Conservation (phyloP, 2,113 vertebrate species). For the Anguilla rostrata region DNA sequence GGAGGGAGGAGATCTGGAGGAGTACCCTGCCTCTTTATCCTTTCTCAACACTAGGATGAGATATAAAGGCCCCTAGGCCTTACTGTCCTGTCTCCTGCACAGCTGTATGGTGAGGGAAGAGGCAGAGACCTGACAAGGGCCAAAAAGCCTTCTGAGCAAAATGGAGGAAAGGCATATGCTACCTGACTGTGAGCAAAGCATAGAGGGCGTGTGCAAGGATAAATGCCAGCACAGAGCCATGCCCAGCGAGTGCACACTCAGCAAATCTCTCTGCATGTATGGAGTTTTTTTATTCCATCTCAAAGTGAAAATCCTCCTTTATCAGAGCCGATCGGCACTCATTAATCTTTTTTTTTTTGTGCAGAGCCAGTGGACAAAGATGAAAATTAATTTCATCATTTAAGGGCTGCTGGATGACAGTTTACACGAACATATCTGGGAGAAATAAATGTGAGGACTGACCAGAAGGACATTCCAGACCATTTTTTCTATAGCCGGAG, state of each 20-base stretch:
- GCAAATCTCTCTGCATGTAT: constrained; percentile 13
- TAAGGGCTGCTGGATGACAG: constrained; percentile 21
- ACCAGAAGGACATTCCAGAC: neutral
- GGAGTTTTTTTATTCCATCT: neutral
- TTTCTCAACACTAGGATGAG: neutral
- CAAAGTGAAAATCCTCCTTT: constrained; percentile 25
- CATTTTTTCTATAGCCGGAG: neutral
- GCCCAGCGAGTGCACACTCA: constrained; percentile 12
- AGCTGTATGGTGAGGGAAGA: neutral
- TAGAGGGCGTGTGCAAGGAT: neutral
- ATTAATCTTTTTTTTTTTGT: constrained; percentile 23
- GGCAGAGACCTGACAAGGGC: neutral
- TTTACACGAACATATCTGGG: neutral
- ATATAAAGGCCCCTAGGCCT: neutral
- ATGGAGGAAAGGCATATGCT: neutral
- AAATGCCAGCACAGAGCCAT: constrained; percentile 20
- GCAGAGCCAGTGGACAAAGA: neutral
- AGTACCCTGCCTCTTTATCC: neutral
- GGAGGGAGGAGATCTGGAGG: neutral
- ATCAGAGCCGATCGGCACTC: constrained; percentile 18
- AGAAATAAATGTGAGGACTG: neutral
- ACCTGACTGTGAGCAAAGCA: neutral
- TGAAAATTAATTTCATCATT: constrained; percentile 28
- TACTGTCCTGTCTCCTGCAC: neutral
- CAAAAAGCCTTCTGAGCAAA: neutral